Evolutionary conservation across 2,797 vertebrate genomes (phyloP).

Genomic region (Potorous gilbertii): DNA sequence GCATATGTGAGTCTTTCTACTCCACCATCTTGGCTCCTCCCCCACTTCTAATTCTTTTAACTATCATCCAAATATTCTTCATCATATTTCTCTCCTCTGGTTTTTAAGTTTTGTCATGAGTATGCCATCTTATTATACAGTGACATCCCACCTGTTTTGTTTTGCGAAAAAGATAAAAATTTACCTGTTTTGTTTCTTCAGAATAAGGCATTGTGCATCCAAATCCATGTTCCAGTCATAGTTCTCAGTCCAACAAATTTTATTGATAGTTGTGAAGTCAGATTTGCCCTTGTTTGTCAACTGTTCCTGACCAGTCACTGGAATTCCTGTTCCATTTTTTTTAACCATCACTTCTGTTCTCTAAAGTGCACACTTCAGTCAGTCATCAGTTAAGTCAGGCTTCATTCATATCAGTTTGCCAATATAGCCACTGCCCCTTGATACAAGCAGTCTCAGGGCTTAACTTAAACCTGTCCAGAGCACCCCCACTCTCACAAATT

Average conservation of each 20-base stretch:
- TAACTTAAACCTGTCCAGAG: neutral
- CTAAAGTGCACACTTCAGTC: neutral
- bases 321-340: neutral
- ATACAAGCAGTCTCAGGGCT: neutral
- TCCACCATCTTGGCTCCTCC: too few species aligned
- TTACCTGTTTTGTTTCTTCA: neutral
- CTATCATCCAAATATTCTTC: neutral
- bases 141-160: neutral
- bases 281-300: neutral
- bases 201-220: neutral
- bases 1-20: too few species aligned
- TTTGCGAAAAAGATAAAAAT: too few species aligned
- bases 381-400: neutral
- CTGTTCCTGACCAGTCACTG: neutral
- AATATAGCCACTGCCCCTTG: neutral
- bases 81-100: neutral
- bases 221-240: neutral
- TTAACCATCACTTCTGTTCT: neutral
- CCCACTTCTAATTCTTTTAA: neutral
- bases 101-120: neutral
- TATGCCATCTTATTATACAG: neutral
- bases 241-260: neutral
- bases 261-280: neutral
- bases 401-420: neutral
- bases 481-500: neutral